These are phyloP conservation scores for Hirtodrosophila trivittata DNA, from an alignment of 2,888 invertebrate genomes.

Conservation along the genomic window DNA sequence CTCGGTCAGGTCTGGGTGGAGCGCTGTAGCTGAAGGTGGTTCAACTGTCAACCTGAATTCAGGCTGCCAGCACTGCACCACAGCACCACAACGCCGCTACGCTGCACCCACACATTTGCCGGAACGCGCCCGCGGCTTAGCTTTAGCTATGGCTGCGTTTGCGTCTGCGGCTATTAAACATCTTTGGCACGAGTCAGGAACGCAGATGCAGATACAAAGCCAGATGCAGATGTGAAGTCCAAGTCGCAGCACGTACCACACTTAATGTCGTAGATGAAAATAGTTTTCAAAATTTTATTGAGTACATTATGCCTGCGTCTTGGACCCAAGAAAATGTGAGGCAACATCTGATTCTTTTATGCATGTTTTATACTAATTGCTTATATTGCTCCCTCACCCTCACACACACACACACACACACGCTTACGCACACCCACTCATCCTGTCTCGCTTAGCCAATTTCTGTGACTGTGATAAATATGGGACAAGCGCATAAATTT, in stretches of 20 bases:
- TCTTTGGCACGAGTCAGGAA: constrained; percentile 70
- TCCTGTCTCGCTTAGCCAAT: not conserved
- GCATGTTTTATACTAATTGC: constrained; percentile 66
- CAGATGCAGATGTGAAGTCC: constrained; percentile 11
- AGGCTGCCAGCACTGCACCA: constrained; percentile 43
- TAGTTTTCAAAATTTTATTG: constrained; percentile 61
- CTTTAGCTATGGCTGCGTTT: constrained; percentile 40
- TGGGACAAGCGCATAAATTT: constrained; percentile 71
- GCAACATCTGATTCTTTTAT: constrained; percentile 32
- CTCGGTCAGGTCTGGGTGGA: constrained; percentile 66
- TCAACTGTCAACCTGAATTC: constrained; percentile 73
- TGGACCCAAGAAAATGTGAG: constrained; percentile 26
- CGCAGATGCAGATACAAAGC: constrained; percentile 8
- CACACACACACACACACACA: not conserved
- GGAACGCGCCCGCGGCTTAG: constrained; percentile 49
- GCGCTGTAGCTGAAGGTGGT: constrained; percentile 45
- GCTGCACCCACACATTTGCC: constrained; percentile 62
- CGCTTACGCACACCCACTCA: constrained; percentile 10
- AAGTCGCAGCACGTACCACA: constrained; percentile 19
- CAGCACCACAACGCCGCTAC: constrained; percentile 25
- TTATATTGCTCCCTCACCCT: constrained; percentile 10
- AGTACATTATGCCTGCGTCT: constrained; percentile 39
- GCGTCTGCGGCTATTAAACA: constrained; percentile 65
- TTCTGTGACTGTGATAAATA: constrained; percentile 54
- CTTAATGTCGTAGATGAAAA: constrained; percentile 42